Percentiles rank a stretch among this genome's conserved stretches.
Conservation (phyloP, 2,113 vertebrate species). For the Gallinago undulata region DNA sequence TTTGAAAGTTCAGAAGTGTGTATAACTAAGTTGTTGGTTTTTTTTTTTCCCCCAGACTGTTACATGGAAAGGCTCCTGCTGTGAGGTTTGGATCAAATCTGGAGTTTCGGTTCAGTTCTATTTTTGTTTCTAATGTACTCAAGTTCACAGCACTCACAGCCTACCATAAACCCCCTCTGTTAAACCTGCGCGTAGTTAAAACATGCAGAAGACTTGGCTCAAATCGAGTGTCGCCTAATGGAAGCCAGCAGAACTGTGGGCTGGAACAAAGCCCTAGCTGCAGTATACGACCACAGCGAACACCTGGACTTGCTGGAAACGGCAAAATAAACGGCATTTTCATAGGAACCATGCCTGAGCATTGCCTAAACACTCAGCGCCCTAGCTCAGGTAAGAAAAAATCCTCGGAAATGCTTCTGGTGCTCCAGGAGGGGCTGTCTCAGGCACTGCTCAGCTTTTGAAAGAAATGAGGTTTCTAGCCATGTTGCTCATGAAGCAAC, state of each 20-base stretch:
- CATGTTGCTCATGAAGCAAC: not conserved
- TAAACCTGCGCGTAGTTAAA: not conserved
- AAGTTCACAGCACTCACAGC: not conserved
- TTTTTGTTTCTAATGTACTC: conserved; percentile 29
- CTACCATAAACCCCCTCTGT: not conserved
- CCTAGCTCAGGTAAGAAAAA: not conserved
- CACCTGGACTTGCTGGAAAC: conserved; percentile 3
- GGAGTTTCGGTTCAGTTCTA: conserved; percentile 1
- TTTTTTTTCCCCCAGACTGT: not conserved
- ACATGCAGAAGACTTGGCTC: conserved; percentile 19
- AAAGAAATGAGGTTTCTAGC: not conserved
- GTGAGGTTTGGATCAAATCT: conserved; percentile 33
- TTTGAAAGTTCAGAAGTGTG: conserved; percentile 22
- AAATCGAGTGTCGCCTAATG: not conserved
- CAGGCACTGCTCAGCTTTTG: not conserved
- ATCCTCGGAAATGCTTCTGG: not conserved
- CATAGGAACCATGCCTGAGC: not conserved
- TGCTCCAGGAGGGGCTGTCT: not conserved
- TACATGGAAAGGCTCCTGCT: not conserved
- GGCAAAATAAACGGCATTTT: not conserved
- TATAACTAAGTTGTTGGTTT: not conserved
- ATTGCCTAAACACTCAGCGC: not conserved
- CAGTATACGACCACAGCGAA: not conserved
- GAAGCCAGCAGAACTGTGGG: conserved; percentile 20
- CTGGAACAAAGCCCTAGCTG: not conserved